These are phyloP conservation scores for Drosophila nigritarsus DNA, from an alignment of 2,888 invertebrate genomes.

Conservation along the genomic window DNA sequence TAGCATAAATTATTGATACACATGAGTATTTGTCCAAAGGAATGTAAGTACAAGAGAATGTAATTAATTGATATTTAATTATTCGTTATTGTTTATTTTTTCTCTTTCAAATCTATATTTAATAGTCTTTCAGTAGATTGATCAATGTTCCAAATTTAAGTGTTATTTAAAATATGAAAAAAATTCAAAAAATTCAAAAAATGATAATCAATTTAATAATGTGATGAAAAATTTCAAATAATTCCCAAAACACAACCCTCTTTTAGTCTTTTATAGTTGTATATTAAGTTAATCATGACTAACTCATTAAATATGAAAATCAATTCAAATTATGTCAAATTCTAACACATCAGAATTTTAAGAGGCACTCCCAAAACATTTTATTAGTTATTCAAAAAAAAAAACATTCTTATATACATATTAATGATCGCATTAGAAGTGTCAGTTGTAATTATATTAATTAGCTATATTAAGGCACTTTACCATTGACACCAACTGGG, in stretches of 20 bases:
- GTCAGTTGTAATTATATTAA: constrained; percentile 19
- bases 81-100: not conserved
- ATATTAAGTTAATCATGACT: not conserved
- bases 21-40: not conserved
- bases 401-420: not conserved
- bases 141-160: not conserved
- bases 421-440: constrained; percentile 4
- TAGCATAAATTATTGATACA: not conserved
- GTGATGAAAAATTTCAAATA: not conserved
- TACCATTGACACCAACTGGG: constrained; percentile 54
- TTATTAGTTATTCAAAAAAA: not conserved
- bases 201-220: not conserved
- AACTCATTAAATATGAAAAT: not conserved
- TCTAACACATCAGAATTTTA: not conserved
- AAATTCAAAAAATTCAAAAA: too few relatives aligned
- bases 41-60: not conserved
- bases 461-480: constrained; percentile 42
- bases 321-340: not conserved
- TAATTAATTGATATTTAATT: not conserved
- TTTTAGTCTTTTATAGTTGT: not conserved
- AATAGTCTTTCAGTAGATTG: not conserved
- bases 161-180: not conserved
- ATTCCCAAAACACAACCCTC: not conserved
- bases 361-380: not conserved
- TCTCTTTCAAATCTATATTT: not conserved